Conservation (phyloP, 2,797 vertebrate genomes). For the Acipenser oxyrinchus region DNA sequence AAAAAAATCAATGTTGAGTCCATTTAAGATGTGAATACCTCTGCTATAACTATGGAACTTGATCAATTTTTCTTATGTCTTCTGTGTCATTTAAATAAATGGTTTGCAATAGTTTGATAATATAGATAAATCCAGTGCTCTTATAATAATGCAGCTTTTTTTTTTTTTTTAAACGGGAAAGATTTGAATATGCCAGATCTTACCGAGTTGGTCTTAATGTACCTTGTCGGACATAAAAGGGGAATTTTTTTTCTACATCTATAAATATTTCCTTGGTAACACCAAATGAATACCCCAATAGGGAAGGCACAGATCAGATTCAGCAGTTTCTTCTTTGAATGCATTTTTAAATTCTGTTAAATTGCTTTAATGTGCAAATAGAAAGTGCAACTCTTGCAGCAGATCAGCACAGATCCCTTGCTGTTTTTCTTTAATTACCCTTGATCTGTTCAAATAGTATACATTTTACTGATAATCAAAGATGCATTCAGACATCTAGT, state of each 20-base stretch:
- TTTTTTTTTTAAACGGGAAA: too few relatives aligned
- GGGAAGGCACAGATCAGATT: constrained; percentile 10
- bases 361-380: constrained; percentile 3
- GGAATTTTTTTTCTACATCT: constrained; percentile 7
- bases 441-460: neutral
- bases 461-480: neutral
- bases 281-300: constrained; percentile 16
- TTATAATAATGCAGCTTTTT: too few relatives aligned
- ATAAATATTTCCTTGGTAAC: constrained; percentile 19
- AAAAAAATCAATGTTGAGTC: constrained; percentile 29
- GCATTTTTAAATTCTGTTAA: constrained; percentile 21
- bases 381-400: constrained; percentile 10
- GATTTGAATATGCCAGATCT: neutral
- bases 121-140: constrained; percentile 1
- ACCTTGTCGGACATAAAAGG: neutral
- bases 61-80: constrained; percentile 36
- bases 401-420: constrained; percentile 6
- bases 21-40: constrained; percentile 23
- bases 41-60: constrained; percentile 29
- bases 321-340: constrained; percentile 17
- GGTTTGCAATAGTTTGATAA: constrained; percentile 15
- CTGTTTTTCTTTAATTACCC: constrained; percentile 8
- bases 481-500: neutral
- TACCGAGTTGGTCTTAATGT: neutral
- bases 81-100: constrained; percentile 30